Evolutionary conservation across 2,888 invertebrate species (phyloP).

Genomic region (Chydorus sphaericus): DNA sequence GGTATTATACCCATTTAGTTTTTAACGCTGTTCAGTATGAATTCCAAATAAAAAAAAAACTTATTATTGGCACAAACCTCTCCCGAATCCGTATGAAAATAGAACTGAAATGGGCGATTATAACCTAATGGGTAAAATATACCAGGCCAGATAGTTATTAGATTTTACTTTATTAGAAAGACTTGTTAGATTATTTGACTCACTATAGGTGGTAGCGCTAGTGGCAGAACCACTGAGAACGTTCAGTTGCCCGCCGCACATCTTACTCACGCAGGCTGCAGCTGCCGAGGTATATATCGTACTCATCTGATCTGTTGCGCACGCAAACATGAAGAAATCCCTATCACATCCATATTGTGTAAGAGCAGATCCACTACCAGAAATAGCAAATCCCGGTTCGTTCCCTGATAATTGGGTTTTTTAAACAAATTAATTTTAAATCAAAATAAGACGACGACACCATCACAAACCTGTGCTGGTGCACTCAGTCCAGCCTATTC

Average conservation of each 20-base stretch:
- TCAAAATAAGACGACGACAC: too few relatives aligned
- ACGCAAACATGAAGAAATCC: not conserved
- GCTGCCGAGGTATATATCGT: not conserved
- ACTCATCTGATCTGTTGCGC: not conserved
- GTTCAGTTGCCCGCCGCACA: not conserved
- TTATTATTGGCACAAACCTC: conserved; percentile 30
- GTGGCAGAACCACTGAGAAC: conserved; percentile 34
- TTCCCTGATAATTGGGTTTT: too few relatives aligned
- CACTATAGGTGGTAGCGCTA: not conserved
- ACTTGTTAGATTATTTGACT: conserved; percentile 21
- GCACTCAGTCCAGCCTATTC: not conserved
- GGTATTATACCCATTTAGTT: too few relatives aligned
- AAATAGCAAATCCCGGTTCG: not conserved
- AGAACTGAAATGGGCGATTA: not conserved
- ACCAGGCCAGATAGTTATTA: not conserved
- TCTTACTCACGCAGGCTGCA: not conserved
- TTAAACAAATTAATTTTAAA: too few relatives aligned
- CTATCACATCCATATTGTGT: not conserved
- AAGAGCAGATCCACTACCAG: not conserved
- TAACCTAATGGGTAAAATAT: not conserved
- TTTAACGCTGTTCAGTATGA: too few relatives aligned
- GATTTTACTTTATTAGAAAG: not conserved
- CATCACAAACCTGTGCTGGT: not conserved
- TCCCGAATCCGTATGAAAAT: not conserved
- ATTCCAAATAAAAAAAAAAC: not conserved